Evolutionary conservation across 1,140 invertebrate genomes (phyloP), one percentile per base, ranked within the genome.

Genomic region (Radopholus similis): DNA sequence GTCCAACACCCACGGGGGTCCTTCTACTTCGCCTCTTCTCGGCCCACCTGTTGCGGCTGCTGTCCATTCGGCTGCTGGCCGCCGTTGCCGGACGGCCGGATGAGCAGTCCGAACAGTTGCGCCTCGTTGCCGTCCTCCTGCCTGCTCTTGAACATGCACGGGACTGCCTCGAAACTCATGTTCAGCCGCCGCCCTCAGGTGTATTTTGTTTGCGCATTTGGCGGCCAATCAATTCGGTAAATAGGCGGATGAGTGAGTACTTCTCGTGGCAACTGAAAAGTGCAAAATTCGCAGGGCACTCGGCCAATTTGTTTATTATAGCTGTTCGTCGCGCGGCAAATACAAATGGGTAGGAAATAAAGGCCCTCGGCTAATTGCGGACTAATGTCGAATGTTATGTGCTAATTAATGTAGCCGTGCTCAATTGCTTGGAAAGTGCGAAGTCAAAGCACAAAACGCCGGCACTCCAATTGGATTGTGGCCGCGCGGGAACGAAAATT

Each of bases 101-200:
- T 72, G 30, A 72, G 28, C 26, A 72, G 71, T 13, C 71, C 71
- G 28, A 74, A 75, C 68, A 74, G 34, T 21, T 40, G 57, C 28
- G 56, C 57, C 44, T 72, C 71, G n/a, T 66, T 70, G 13, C 70
- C 70, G 47, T 66, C 54, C 55, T 74, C 71, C 21, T 66, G 56
- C 1, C 60, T 58, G 34, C 68, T 65, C 32, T 73, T 72, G 53
- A 72, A 72, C 49, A 72, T 60, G 49, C 60, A 68, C 21, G 71
- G 71, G 18, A 72, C 72, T 30, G 71, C 71, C 47, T 72, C 71
- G 32, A 72, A 75, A 55, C 71, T 71, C 71, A 75, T 42, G 38
- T 13, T 42, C n/a, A 51, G 30, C 15, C 30, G 15, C 11, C 18
- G 38, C 11, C 38, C 18, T 42, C 9, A 51, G 4, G 23, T 51